These are phyloP conservation scores for Pristionchus arcanus DNA, from an alignment of 2,888 invertebrate genomes.

Conservation along the genomic window DNA sequence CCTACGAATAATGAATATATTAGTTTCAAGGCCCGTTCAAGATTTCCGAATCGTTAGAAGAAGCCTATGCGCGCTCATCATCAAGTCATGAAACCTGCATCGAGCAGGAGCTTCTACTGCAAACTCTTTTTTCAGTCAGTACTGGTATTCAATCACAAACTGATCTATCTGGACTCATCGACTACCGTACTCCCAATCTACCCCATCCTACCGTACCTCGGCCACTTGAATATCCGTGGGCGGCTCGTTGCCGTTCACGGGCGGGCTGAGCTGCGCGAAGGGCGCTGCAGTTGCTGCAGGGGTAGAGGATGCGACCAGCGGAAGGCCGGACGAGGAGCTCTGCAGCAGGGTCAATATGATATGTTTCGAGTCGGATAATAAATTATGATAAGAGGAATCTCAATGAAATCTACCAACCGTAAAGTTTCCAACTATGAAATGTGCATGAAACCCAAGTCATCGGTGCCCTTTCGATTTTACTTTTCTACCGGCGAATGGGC, in stretches of 20 bases:
- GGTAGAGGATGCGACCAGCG: neutral
- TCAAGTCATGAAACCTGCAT: neutral
- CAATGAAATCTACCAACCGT: neutral
- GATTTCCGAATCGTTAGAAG: neutral
- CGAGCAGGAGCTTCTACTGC: neutral
- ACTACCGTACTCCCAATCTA: neutral
- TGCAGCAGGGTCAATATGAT: neutral
- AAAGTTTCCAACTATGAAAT: neutral
- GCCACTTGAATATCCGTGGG: conserved; percentile 52
- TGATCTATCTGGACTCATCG: neutral
- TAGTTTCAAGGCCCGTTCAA: too few species aligned
- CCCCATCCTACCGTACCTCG: neutral
- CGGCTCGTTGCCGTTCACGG: neutral
- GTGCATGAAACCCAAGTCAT: neutral
- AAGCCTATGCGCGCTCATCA: neutral
- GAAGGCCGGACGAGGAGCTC: neutral
- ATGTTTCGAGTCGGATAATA: neutral
- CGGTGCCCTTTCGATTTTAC: neutral
- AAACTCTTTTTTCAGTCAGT: neutral
- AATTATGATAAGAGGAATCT: neutral
- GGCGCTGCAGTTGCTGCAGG: neutral
- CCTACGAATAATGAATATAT: too few species aligned
- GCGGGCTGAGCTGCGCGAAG: conserved; percentile 32
- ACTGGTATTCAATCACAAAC: neutral
- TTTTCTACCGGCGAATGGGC: too few species aligned